Base-by-base conservation (phyloP, 2,888 invertebrate species). In the Matsumyia berberina region DNA sequence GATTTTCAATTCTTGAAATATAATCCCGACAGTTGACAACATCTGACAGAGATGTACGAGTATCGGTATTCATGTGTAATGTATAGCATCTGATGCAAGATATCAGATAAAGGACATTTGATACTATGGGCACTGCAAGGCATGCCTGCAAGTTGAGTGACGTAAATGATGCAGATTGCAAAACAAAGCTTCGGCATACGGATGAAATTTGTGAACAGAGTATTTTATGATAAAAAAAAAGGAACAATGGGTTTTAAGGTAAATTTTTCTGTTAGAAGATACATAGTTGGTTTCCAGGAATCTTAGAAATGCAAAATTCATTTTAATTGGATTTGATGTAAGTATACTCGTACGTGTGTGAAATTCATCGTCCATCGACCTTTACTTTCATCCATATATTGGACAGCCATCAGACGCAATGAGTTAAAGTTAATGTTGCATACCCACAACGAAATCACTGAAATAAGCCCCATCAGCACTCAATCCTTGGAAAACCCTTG, bases 1-100 rank as follows among this genome's bases (percentile, higher is more conserved):
- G 53, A 62, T 73, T 73, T 53, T 73, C 72, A 73, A 39, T 73
- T 73, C 62, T 51, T 60, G 53, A 62, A 73, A 62, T 73, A 62
- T 62, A 42, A 62, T 53, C 17, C 19, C 9, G 29, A 58, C 24
- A 58, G 29, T 72, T 72, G 72, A 51, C 51, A 73, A 51, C 33
- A 51, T 53, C 31, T 44, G 51, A 62, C 73, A 73, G 33, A 53
- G 62, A 73, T 73, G 17, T 72, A n/a, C n/a, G n/a, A n/a, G n/a
- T n/a, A 60, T 72, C 60, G 46, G 57, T 57, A 15, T 33, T 57
- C 44, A 44, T 33, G 35, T 33, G 44, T 12, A 57, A 69, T 69
- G 46, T 44, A 69, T 46, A 24, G 12, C 29, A 51, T 15, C 51
- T 35, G 5, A 29, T 5, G 15, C 12, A 49, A 46, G 0, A 12